Evolutionary conservation across 1,140 invertebrate species (phyloP), one percentile per base, ranked within the genome.

Genomic region (Cydia strobilella): DNA sequence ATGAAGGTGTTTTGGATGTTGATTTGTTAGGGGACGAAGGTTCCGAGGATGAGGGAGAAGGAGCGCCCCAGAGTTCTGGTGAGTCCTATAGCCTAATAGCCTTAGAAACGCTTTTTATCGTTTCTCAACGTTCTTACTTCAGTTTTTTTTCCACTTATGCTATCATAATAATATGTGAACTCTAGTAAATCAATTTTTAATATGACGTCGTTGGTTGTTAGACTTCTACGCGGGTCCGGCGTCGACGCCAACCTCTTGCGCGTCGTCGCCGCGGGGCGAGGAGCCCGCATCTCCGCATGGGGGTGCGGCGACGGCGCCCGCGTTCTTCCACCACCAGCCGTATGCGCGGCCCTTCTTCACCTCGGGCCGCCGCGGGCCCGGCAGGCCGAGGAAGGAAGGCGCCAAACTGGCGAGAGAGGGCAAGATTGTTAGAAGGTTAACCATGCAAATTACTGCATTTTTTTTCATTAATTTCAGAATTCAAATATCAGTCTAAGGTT

Each of bases 381-480:
- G 96, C 1, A 91, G 96, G 80, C 96, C 96, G 3, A 93, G 95
- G 71, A 96, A 96, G 85, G 96, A 96, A 85, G 94, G 95, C 77
- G 90, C 93, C 83, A 93, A 92, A 77, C 79, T 91, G 73, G 84
- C 91, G 10, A 77, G 87, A 72, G 92, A 93, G 80, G 90, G 91
- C 39, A 91, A 91, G 80, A 89, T 90, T 81, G 88, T 91, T 51
- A 89, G 90, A 82, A 88, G 91, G 91, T 91, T 83, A 81, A 63
- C 63, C 65, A 69, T 69, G 25, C 27, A 31, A 23, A 63, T 25
- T 25, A 45, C 42, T 45, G 42, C 13, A n/a, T n/a, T n/a, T n/a
- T n/a, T 12, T 45, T 45, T 45, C 51, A 54, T 54, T 54, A 20
- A 72, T 42, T 76, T 76, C 35, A 39, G 35, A 39, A n/a, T 45